Evolutionary conservation across 2,888 invertebrate genomes (phyloP), one percentile per base, ranked within the genome.

Genomic region (Altica lythri): DNA sequence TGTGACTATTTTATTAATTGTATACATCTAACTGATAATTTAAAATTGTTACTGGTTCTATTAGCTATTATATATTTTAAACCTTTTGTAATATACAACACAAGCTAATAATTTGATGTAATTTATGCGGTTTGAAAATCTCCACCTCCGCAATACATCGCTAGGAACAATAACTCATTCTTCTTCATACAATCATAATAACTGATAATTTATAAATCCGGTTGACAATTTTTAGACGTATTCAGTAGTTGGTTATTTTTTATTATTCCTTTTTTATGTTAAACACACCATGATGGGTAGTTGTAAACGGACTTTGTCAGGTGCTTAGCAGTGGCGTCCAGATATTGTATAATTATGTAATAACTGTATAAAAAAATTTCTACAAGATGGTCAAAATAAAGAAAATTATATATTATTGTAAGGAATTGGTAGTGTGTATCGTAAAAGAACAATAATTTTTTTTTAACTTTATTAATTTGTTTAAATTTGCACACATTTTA

Each of bases 181-280:
- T 46, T 37, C 13, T 53, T 25, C 22, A 12, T 22, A 25, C 12
- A 10, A 40, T 22, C 6, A 40, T 13, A 42, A 60, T 53, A 51
- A 59, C 59, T 57, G 54, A 52, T 57, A 60, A 66, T 65, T 61
- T 65, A 67, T 64, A 64, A 64, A 61, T 59, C 57, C 64, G 65
- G 62, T 57, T 60, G 45, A 42, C 57, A 50, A 63, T 67, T 66
- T 68, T 61, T 57, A 62, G 59, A 61, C 63, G 59, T 60, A 64
- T 68, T 66, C 68, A 65, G 61, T 62, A 62, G 61, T 65, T 60
- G 60, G 62, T 64, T 64, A 64, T 65, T 63, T 68, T 65, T 64
- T 55, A 57, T 50, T 59, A 58, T 55, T 50, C 62, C n/a, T n/a
- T n/a, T n/a, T n/a, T n/a, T n/a, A n/a, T n/a, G n/a, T 59, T 42